Base-by-base conservation (phyloP, 2,113 vertebrate species). In the Myodes glareolus region DNA sequence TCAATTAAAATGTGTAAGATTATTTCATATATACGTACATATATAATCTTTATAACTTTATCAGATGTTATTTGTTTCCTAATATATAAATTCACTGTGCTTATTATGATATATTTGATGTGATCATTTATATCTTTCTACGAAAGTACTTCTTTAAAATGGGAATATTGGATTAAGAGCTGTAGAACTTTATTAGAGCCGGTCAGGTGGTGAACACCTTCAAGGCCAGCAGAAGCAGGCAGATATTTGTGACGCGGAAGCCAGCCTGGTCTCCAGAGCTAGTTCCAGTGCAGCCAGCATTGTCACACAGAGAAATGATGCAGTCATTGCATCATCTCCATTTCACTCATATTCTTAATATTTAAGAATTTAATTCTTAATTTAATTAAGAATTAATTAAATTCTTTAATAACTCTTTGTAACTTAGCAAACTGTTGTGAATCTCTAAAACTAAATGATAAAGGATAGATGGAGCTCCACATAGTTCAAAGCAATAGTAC, bases 71-170 rank as follows among this genome's bases (percentile, higher is more conserved):
- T 2, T 25, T 75, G 39, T 39, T 91, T 77, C 19, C 3, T 75
- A 84, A 84, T 90, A 42, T 94, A 31, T 55, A 0, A 2, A 78
- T 82, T 0, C 50, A 73, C 33, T 77, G 61, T 67, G 61, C 19
- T 67, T 78, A 88, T 52, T 73, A 45, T 50, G 42, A 52, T 63
- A 12, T 45, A 36, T 70, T 63, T 85, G 21, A 29, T 72, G 29
- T 77, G 52, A 36, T 86, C 33, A 86, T 50, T 92, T 91, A 70
- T 81, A 89, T 91, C 19, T 81, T 91, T 91, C 25, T 86, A 27
- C 80, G 61, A 33, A 92, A 91, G 73, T 1, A 86, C 19, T 50
- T 91, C 21, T 25, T 96, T 23, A 42, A 65, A 92, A 85, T n/a
- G 8, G 6, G 36, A 85, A 58, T 95, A 0, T 70, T 96, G 61